A percentile compares a stretch with the other conserved stretches of the same genome.
Evolutionary conservation across 2,888 invertebrate species (phyloP).

Genomic region (Pseudoips prasinana): DNA sequence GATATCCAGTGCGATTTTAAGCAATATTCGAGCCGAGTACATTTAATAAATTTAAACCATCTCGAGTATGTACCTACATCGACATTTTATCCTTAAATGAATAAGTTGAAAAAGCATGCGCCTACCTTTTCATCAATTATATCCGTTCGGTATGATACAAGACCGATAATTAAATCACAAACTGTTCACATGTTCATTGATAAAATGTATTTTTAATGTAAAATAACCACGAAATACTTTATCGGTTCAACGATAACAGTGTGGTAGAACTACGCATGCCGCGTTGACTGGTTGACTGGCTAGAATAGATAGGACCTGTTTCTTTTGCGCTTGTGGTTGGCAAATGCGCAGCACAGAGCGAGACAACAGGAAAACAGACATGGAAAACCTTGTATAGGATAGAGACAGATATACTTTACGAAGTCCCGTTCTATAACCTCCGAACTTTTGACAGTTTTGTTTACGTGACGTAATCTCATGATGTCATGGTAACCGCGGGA

Average conservation of each 20-base stretch:
- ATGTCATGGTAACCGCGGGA: slow-evolving; percentile 65
- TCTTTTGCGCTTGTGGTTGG: slow-evolving; percentile 20
- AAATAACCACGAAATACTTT: slow-evolving; percentile 14
- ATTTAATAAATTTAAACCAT: too few species aligned
- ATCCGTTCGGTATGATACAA: slow-evolving; percentile 24
- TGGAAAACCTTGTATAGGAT: slow-evolving; percentile 27
- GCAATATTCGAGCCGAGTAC: too few species aligned
- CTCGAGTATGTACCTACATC: too few species aligned
- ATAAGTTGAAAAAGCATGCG: too few species aligned
- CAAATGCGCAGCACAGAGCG: slow-evolving; percentile 36
- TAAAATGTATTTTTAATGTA: slow-evolving; percentile 30
- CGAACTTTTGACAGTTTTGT: slow-evolving; percentile 42
- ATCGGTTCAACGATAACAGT: slow-evolving; percentile 23
- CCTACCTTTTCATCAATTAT: slow-evolving; percentile 34
- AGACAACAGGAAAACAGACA: slow-evolving; percentile 49
- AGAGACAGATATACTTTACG: slow-evolving; percentile 37
- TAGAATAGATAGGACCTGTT: slow-evolving; percentile 46
- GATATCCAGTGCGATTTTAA: too few species aligned
- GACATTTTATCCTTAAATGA: too few species aligned
- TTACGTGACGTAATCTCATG: slow-evolving; percentile 65
- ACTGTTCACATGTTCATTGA: slow-evolving; percentile 56
- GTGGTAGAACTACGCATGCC: slow-evolving; percentile 37
- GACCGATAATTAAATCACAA: slow-evolving; percentile 19
- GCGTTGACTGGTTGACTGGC: slow-evolving; percentile 44
- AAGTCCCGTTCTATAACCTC: slow-evolving; percentile 20